Conservation (phyloP, 1,140 invertebrate species). For the Metopolophium dirhodum region DNA sequence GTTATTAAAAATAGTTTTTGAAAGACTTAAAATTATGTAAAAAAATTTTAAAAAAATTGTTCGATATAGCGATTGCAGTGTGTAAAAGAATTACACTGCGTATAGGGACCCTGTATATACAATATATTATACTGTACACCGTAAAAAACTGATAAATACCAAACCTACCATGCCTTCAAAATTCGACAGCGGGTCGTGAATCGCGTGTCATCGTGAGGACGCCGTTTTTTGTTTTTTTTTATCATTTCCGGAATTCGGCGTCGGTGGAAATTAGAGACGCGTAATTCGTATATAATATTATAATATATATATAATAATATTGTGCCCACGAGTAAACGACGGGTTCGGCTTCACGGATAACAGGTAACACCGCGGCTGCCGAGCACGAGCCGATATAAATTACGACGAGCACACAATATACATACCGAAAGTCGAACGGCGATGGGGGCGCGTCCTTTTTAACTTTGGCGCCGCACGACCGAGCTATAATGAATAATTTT, state of each 20-base stretch:
- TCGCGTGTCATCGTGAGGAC: not conserved
- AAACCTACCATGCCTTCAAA: not conserved
- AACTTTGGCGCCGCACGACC: conserved; percentile 1
- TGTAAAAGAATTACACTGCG: no score
- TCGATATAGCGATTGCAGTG: no score
- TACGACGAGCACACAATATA: not conserved
- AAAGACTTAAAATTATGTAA: no score
- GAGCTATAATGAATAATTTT: conserved; percentile 41
- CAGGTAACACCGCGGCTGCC: not conserved
- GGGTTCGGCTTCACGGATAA: not conserved
- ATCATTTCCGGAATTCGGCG: not conserved
- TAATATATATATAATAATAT: not conserved
- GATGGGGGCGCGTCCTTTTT: not conserved
- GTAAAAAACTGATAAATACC: not conserved
- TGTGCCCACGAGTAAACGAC: not conserved
- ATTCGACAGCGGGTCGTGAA: not conserved
- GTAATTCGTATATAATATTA: not conserved
- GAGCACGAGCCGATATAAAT: not conserved
- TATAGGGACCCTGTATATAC: no score
- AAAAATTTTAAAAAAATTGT: no score
- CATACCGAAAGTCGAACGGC: conserved; percentile 28
- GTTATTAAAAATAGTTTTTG: no score
- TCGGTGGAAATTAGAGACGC: no score
- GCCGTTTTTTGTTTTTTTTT: not conserved
- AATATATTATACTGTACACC: not conserved